These are phyloP conservation scores for Rhinophrynus dorsalis DNA, from an alignment of 2,797 vertebrate species.

Conservation along the genomic window DNA sequence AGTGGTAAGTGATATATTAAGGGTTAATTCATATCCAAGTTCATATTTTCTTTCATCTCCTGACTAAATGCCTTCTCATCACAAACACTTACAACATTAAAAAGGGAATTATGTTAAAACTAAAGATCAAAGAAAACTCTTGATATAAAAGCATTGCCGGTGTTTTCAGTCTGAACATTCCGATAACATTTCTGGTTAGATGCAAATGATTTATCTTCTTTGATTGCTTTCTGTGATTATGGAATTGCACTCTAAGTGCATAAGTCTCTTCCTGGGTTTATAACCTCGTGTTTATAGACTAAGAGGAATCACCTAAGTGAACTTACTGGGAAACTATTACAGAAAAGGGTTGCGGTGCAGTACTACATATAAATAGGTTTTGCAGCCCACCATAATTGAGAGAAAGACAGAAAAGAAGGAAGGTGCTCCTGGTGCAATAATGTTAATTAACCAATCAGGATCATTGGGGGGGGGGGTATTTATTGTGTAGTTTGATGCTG, in stretches of 20 bases:
- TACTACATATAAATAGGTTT: too few species aligned
- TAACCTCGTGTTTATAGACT: too few species aligned
- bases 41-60: constrained; percentile 29
- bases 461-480: too few species aligned
- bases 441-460: too few species aligned
- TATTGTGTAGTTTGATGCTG: too few species aligned
- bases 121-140: constrained; percentile 32
- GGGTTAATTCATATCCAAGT: constrained; percentile 9
- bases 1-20: constrained; percentile 15
- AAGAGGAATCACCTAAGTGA: too few species aligned
- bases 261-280: not conserved
- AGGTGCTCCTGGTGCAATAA: too few species aligned
- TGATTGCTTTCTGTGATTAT: constrained; percentile 46
- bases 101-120: constrained; percentile 37
- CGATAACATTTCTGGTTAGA: constrained; percentile 23
- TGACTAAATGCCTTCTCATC: constrained; percentile 22
- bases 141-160: constrained; percentile 14
- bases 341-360: too few species aligned
- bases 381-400: too few species aligned
- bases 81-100: constrained; percentile 30
- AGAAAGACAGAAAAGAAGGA: too few species aligned
- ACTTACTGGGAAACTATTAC: too few species aligned
- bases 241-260: not conserved
- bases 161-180: constrained; percentile 32
- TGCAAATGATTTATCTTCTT: constrained; percentile 77